Conservation (phyloP, 1,140 invertebrate species). For the Chionoecetes opilio region DNA sequence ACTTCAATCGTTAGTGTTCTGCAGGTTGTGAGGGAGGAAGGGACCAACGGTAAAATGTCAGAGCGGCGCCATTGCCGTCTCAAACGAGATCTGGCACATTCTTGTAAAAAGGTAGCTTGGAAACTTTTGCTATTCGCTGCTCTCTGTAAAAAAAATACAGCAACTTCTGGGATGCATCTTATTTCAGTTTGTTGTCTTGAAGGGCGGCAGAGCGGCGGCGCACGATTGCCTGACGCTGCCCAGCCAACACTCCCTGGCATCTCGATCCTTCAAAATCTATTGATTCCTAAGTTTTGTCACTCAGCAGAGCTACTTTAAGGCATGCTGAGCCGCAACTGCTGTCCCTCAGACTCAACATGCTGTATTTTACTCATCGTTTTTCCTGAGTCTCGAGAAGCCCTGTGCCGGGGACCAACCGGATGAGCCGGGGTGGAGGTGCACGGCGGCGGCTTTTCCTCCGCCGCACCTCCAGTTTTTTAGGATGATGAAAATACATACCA, state of each 20-base stretch:
- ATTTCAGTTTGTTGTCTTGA: not conserved
- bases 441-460: not conserved
- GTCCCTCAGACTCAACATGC: not conserved
- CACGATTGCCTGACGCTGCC: not conserved
- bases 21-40: no score
- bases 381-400: not conserved
- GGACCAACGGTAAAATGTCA: no score
- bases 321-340: not conserved
- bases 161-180: no score
- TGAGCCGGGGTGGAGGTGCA: not conserved
- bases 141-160: no score
- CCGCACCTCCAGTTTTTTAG: not conserved
- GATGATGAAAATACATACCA: not conserved
- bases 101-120: no score
- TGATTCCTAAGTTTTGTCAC: not conserved
- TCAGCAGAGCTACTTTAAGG: not conserved
- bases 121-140: no score
- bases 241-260: not conserved
- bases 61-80: no score
- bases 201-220: not conserved
- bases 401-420: not conserved
- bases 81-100: no score
- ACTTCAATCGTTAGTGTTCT: no score
- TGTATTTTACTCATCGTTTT: not conserved
- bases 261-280: not conserved